A percentile compares a stretch with the other conserved stretches of the same genome.
Evolutionary conservation across 2,888 invertebrate genomes (phyloP).

Genomic region (Ametastegia equiseti): DNA sequence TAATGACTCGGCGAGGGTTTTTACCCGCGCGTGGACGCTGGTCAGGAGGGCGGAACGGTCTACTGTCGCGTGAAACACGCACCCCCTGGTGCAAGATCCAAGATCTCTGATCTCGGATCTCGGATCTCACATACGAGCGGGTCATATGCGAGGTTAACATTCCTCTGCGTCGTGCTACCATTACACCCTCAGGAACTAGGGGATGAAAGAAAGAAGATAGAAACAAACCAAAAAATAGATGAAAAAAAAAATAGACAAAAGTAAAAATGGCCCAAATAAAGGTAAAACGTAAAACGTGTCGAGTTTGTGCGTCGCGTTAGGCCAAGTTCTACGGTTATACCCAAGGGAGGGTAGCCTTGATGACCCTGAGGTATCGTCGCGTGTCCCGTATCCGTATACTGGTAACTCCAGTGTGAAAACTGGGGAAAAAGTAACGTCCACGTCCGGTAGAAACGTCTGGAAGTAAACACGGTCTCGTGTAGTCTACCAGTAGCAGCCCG

Average conservation of each 20-base stretch:
- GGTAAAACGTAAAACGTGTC: not conserved
- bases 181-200: not conserved
- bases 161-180: conserved; percentile 6
- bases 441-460: conserved; percentile 8
- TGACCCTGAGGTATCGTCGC: conserved; percentile 40
- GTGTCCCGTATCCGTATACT: conserved; percentile 19
- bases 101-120: conserved; percentile 25
- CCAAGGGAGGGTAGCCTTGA: not conserved
- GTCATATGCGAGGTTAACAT: conserved; percentile 34
- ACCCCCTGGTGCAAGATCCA: conserved; percentile 54
- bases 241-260: not conserved
- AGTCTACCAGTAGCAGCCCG: conserved; percentile 10
- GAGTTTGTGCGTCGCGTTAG: not conserved
- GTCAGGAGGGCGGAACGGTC: conserved; percentile 47
- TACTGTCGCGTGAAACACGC: conserved; percentile 71
- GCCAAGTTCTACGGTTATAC: not conserved
- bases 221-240: not conserved
- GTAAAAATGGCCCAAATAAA: too few species aligned
- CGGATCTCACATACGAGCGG: conserved; percentile 43
- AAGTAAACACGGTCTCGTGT: not conserved
- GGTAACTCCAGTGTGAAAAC: not conserved
- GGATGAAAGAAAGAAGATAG: not conserved
- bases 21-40: conserved; percentile 50
- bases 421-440: conserved; percentile 3
- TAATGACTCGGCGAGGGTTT: conserved; percentile 68